Evolutionary conservation across 2,888 invertebrate genomes (phyloP).

Genomic region (Bombylius major): DNA sequence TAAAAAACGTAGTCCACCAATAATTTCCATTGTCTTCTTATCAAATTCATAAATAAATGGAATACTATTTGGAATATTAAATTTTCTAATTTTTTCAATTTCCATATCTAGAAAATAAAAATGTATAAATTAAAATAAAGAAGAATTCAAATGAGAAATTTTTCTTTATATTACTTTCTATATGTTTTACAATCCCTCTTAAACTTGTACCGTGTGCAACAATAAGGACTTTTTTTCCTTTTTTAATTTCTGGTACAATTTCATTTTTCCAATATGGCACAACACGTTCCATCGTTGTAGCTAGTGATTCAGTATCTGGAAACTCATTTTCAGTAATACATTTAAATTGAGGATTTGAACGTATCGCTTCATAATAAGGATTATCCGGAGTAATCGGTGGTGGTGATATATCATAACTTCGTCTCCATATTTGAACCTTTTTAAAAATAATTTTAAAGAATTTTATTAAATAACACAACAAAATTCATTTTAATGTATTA

Average conservation of each 20-base stretch:
- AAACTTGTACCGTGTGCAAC: slow-evolving; percentile 81
- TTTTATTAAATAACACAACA: not conserved
- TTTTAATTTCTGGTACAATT: slow-evolving; percentile 54
- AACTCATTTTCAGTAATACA: slow-evolving; percentile 59
- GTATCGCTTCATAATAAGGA: slow-evolving; percentile 60
- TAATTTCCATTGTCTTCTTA: slow-evolving; percentile 48
- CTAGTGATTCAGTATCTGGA: slow-evolving; percentile 71
- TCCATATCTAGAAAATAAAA: slow-evolving; percentile 41
- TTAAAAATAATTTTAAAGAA: not conserved
- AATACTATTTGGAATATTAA: slow-evolving; percentile 69
- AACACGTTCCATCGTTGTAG: slow-evolving; percentile 67
- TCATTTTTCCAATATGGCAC: slow-evolving; percentile 78
- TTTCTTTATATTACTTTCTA: slow-evolving; percentile 47
- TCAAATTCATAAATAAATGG: slow-evolving; percentile 69
- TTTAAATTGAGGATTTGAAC: slow-evolving; percentile 61
- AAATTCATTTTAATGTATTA: too few relatives aligned
- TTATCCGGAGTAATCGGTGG: slow-evolving; percentile 68
- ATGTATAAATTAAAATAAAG: slow-evolving; percentile 9
- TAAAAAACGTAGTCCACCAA: slow-evolving; percentile 58
- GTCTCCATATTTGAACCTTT: slow-evolving; percentile 71
- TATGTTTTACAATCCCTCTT: slow-evolving; percentile 72
- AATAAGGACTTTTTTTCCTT: slow-evolving; percentile 64
- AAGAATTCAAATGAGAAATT: slow-evolving; percentile 1
- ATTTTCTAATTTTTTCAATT: slow-evolving; percentile 57
- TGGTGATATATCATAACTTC: slow-evolving; percentile 70